Evolutionary conservation across 2,113 vertebrate genomes (phyloP).

Genomic region (Octodon degus): DNA sequence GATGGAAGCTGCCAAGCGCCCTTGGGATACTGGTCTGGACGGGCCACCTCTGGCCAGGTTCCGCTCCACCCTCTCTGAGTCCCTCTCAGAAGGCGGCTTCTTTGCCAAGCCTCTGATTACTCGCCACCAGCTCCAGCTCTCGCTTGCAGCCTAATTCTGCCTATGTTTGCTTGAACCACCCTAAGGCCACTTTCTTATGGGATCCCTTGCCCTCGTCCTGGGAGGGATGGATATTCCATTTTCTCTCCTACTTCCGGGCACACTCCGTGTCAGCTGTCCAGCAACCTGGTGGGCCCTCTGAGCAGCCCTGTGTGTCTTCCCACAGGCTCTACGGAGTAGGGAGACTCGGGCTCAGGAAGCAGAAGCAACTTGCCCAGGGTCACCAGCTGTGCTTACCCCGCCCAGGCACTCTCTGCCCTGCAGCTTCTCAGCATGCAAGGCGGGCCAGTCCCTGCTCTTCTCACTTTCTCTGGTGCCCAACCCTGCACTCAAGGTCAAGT

Average conservation of each 20-base stretch:
- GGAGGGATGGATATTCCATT: not conserved
- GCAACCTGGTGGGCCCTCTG: too few species aligned
- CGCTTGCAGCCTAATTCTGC: not conserved
- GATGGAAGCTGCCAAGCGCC: not conserved
- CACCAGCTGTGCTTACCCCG: not conserved
- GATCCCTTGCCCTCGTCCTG: not conserved
- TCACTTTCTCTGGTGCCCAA: not conserved
- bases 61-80: not conserved
- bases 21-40: accelerated
- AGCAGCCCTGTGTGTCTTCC: not conserved
- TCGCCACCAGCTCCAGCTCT: not conserved
- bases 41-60: not conserved
- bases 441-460: not conserved
- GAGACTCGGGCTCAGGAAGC: not conserved
- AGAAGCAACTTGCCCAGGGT: not conserved
- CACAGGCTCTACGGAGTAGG: not conserved
- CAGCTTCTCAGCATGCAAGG: not conserved
- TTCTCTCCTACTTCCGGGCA: not conserved
- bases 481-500: not conserved
- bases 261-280: not conserved
- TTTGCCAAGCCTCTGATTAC: not conserved
- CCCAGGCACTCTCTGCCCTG: not conserved
- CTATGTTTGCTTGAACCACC: not conserved
- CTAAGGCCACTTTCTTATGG: not conserved
- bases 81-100: not conserved